These are phyloP conservation scores for Tiliacea citrago DNA, from an alignment of 2,888 invertebrate species.

Conservation along the genomic window DNA sequence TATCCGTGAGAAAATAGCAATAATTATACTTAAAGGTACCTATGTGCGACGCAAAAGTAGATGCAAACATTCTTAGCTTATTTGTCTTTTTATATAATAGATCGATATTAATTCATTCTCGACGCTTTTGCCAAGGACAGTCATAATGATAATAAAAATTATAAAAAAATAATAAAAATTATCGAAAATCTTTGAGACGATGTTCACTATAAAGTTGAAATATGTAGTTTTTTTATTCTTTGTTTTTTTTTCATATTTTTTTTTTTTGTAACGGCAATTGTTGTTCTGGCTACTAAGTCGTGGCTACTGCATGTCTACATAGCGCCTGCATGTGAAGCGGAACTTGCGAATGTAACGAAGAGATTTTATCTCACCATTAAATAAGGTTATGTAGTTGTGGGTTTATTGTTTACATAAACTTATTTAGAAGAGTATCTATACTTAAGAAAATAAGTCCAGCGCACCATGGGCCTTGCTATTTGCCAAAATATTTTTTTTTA, in stretches of 20 bases:
- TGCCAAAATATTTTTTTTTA: no score
- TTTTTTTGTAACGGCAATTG: neutral
- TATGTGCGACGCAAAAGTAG: neutral
- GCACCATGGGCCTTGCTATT: no score
- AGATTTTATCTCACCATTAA: no score
- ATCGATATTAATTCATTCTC: neutral
- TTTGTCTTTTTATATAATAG: neutral
- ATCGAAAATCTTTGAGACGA: neutral
- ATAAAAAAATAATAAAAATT: neutral
- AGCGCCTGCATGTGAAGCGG: slow-evolving; percentile 3
- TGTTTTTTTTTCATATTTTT: neutral
- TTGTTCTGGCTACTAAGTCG: neutral
- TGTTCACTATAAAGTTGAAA: neutral
- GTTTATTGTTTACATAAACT: no score
- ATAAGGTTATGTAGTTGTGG: no score
- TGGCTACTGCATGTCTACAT: neutral
- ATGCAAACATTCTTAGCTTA: neutral
- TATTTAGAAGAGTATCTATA: no score
- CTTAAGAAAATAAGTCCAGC: no score
- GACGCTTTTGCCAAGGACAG: neutral
- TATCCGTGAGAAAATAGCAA: slow-evolving; percentile 14
- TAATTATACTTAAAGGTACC: neutral
- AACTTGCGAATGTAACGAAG: neutral
- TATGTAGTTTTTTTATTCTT: no score
- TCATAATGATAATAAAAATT: neutral